Conservation (phyloP, 2,888 invertebrate species). For the Platycheirus albimanus region DNA sequence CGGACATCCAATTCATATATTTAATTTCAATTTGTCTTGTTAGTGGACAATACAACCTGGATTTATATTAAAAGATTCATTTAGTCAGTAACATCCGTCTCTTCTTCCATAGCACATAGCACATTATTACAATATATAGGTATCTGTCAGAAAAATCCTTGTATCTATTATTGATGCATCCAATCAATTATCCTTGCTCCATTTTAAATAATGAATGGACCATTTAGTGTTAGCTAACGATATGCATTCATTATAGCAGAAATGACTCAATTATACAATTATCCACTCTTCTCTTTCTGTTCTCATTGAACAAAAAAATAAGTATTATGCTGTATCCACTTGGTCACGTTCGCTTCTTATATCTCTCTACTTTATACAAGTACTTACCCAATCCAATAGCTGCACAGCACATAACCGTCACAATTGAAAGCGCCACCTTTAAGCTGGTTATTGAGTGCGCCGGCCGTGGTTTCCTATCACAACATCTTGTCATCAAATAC, state of each 20-base stretch:
- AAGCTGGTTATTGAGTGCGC: slow-evolving; percentile 94
- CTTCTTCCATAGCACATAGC: too few relatives aligned
- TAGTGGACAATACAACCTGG: too few relatives aligned
- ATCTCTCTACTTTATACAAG: too few relatives aligned
- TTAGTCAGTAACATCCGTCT: too few relatives aligned
- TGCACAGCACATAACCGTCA: slow-evolving; percentile 94
- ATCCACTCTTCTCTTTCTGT: background rate
- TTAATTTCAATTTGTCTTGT: too few relatives aligned
- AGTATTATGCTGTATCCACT: too few relatives aligned
- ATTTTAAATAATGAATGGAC: background rate
- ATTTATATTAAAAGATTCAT: too few relatives aligned
- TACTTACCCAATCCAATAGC: slow-evolving; percentile 90
- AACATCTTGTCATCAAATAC: slow-evolving; percentile 97
- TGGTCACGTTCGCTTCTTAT: background rate
- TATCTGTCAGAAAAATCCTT: background rate
- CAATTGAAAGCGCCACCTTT: slow-evolving; percentile 90
- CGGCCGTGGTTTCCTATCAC: slow-evolving; percentile 95
- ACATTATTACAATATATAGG: too few relatives aligned
- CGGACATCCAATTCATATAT: too few relatives aligned
- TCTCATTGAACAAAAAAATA: background rate
- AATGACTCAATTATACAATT: background rate
- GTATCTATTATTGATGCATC: background rate
- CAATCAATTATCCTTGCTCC: background rate
- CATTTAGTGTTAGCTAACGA: background rate
- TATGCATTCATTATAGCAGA: background rate